Conservation (phyloP, 1,140 invertebrate genomes). For the Formica exsecta region DNA sequence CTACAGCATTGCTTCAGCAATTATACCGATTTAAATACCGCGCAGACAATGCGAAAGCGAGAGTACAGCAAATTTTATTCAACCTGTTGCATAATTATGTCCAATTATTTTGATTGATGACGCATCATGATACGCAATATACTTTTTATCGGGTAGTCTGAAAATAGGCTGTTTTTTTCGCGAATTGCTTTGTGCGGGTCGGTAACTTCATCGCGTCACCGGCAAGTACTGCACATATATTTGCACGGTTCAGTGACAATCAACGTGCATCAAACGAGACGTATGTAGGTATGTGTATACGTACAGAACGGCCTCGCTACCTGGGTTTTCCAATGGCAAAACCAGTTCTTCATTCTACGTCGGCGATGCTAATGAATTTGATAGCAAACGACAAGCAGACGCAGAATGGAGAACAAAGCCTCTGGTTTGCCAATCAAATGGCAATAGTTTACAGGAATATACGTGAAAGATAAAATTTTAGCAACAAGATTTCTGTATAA, state of each 20-base stretch:
- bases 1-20: neutral
- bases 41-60: neutral
- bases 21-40: neutral
- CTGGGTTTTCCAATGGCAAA: slow-evolving; percentile 68
- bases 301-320: slow-evolving; percentile 45
- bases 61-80: neutral
- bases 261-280: neutral
- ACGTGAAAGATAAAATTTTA: neutral
- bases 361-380: slow-evolving; percentile 49
- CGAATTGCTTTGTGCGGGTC: neutral
- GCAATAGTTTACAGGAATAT: neutral
- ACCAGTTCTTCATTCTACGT: slow-evolving; percentile 25
- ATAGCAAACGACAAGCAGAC: neutral
- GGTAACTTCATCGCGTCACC: neutral
- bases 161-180: slow-evolving; percentile 20
- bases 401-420: neutral
- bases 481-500: neutral
- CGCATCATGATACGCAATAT: slow-evolving; percentile 5
- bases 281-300: neutral
- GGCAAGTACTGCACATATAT: neutral
- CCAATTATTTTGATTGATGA: neutral
- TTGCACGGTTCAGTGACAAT: slow-evolving; percentile 33
- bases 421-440: neutral
- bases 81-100: neutral
- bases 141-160: neutral